A percentile compares a stretch with the other conserved stretches of the same genome.
phyloP scores from a whole-genome alignment of 1,140 invertebrate genomes.

The Uloborus diversus region DNA sequence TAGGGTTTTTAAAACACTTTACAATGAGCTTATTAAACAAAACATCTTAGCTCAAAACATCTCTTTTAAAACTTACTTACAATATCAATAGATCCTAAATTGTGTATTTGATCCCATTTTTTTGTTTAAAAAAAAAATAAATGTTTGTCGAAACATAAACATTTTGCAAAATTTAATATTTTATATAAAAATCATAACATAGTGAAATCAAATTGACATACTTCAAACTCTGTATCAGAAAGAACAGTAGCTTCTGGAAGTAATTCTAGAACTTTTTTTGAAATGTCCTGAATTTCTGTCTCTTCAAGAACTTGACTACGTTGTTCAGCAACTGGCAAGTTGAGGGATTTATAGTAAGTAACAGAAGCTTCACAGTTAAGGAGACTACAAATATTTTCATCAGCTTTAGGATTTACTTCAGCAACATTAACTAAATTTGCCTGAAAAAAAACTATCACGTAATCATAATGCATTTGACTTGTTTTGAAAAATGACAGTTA shows the following conservation, averaged over 20 bases:
- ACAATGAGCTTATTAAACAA: too few relatives aligned
- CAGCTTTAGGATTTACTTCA: conserved; percentile 65
- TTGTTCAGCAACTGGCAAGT: background rate
- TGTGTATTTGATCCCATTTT: too few relatives aligned
- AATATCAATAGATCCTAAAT: too few relatives aligned
- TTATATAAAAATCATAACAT: too few relatives aligned
- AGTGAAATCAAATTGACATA: too few relatives aligned
- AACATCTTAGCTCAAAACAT: too few relatives aligned
- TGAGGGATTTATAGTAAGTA: conserved; percentile 14
- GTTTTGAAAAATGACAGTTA: conserved; percentile 4
- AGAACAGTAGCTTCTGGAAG: conserved; percentile 70
- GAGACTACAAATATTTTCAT: conserved; percentile 28
- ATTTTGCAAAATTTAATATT: too few relatives aligned
- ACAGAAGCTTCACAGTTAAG: conserved; percentile 1
- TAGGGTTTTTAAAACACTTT: too few relatives aligned
- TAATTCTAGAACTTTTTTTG: conserved; percentile 69
- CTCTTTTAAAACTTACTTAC: too few relatives aligned
- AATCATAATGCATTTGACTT: too few relatives aligned
- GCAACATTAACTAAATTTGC: conserved; percentile 71
- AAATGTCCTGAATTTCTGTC: conserved; percentile 68
- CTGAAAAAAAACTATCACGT: conserved; percentile 63
- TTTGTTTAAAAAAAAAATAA: too few relatives aligned
- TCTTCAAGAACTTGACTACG: background rate
- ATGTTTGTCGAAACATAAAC: background rate
- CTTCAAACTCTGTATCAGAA: conserved; percentile 40